These are phyloP conservation scores for Thecophora atra DNA, from an alignment of 2,888 invertebrate genomes.

Conservation along the genomic window DNA sequence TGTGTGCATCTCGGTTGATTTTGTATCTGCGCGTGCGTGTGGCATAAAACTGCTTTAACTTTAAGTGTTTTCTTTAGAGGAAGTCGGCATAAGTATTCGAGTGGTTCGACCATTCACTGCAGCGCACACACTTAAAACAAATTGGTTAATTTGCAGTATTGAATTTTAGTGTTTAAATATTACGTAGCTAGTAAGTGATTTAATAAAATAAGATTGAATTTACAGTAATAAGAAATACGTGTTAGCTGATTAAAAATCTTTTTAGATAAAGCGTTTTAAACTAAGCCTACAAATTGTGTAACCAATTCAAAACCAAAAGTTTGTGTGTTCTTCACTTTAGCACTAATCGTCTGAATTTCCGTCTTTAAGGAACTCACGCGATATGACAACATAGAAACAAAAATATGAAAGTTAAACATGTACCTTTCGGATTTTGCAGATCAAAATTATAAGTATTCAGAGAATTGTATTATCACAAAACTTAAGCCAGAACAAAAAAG, in stretches of 20 bases:
- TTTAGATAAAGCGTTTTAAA: neutral
- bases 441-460: slow-evolving; percentile 58
- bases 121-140: slow-evolving; percentile 11
- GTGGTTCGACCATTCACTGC: slow-evolving; percentile 24
- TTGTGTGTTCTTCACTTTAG: neutral
- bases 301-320: neutral
- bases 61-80: neutral
- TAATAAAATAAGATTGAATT: slow-evolving; percentile 31
- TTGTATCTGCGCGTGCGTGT: slow-evolving; percentile 5
- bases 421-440: slow-evolving; percentile 66
- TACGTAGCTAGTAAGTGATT: slow-evolving; percentile 52
- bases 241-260: neutral
- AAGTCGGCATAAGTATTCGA: neutral
- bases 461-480: slow-evolving; percentile 29
- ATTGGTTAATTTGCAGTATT: slow-evolving; percentile 13
- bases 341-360: neutral
- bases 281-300: neutral
- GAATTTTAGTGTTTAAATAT: slow-evolving; percentile 53
- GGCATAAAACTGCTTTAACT: neutral
- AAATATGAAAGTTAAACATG: slow-evolving; percentile 47
- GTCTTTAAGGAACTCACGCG: neutral
- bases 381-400: slow-evolving; percentile 6
- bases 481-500: slow-evolving; percentile 37
- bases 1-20: slow-evolving; percentile 14
- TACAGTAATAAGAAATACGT: slow-evolving; percentile 21